Conservation (phyloP, 2,888 invertebrate species). For the Kryphioiulus occultus region DNA sequence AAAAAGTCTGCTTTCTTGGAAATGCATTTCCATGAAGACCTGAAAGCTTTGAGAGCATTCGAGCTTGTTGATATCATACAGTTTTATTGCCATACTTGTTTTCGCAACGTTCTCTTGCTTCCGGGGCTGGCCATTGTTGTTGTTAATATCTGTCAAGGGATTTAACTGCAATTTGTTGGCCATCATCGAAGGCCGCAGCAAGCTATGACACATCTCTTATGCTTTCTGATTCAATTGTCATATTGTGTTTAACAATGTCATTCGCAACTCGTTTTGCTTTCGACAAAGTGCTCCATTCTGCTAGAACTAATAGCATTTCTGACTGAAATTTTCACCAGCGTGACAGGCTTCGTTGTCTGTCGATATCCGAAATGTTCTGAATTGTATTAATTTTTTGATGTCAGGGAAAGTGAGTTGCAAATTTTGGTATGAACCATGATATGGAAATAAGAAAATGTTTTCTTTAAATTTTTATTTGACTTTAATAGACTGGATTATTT, state of each 20-base stretch:
- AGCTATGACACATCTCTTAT: background rate
- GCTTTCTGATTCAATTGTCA: background rate
- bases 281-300: background rate
- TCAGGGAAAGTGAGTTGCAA: too few relatives aligned
- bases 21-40: background rate
- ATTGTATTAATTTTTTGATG: too few relatives aligned
- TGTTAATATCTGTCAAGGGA: background rate
- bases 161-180: background rate
- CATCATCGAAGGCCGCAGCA: background rate
- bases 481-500: too few relatives aligned
- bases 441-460: too few relatives aligned
- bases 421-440: too few relatives aligned
- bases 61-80: background rate
- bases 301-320: background rate
- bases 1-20: background rate
- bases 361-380: too few relatives aligned
- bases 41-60: background rate
- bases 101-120: conserved; percentile 8
- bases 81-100: background rate
- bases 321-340: background rate
- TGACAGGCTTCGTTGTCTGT: background rate
- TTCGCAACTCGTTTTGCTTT: background rate
- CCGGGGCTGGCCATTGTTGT: conserved; percentile 16
- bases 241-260: background rate
- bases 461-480: too few relatives aligned